phyloP scores from a whole-genome alignment of 2,797 vertebrate species.

The Cossypha niveicapilla region DNA sequence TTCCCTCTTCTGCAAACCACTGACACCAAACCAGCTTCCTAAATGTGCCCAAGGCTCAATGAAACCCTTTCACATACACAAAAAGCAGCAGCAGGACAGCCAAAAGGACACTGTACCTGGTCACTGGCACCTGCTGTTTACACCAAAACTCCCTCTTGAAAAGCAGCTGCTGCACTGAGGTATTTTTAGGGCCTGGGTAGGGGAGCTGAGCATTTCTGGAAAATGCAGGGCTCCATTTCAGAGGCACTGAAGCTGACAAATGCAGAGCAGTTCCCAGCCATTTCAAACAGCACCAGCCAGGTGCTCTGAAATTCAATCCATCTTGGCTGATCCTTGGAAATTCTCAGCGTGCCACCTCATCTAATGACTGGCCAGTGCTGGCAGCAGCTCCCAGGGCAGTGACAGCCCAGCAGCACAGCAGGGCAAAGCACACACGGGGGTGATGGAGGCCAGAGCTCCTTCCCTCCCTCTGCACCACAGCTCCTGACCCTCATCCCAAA shows the following conservation, averaged over 20 bases:
- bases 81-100: neutral
- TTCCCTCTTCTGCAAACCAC: neutral
- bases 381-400: neutral
- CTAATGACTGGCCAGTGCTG: neutral
- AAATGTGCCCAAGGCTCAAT: neutral
- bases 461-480: neutral
- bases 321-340: neutral
- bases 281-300: neutral
- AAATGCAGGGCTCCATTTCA: neutral
- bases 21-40: neutral
- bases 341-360: neutral
- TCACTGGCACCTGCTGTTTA: neutral
- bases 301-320: neutral
- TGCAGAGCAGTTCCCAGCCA: neutral
- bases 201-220: neutral
- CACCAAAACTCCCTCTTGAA: neutral
- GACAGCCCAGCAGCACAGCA: neutral
- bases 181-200: neutral
- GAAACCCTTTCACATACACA: neutral
- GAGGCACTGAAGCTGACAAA: neutral
- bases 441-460: neutral
- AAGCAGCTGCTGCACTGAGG: neutral
- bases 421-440: neutral
- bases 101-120: accelerated
- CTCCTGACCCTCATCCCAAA: neutral